Evolutionary conservation across 1,140 invertebrate species (phyloP), one percentile per base, ranked within the genome.

Genomic region (Caenorhabditis briggsae): DNA sequence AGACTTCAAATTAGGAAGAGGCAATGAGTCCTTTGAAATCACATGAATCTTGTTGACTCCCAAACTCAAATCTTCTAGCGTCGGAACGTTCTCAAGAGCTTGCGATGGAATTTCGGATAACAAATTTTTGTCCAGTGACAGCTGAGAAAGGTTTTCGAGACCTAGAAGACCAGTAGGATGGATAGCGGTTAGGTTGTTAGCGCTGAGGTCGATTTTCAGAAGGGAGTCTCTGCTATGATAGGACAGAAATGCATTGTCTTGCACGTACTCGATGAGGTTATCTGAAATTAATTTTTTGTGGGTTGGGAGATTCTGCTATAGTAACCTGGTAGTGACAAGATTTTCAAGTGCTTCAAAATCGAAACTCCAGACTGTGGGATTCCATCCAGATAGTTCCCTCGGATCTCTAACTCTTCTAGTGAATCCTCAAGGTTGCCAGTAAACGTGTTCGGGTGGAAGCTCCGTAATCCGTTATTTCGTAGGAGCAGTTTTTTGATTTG

Each of bases 21-120:
- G 86, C 46, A 90, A 61, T 20, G 88, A 56, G 16, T 85, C 46
- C 5, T 33, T 46, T 55, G 83, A 70, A 46, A 90, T 70, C 20
- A 25, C 33, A 25, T 83, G 20, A 59, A 90, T 86, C 48, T 84
- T 74, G 74, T 90, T 90, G 14, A 89, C 89, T 55, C 90, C 87
- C 74, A 90, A 53, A 78, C 82, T 87, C 46, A 90, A 83, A 33
- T 90, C 90, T 87, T 90, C 90, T 20, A 90, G 55, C n/a, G 90
- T 90, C 23, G 85, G 83, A 74, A 90, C 55, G n/a, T 87, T 82
- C 23, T 82, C 78, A 11, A 90, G 50, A 25, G 90, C 90, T 87
- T 88, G 87, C 18, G 88, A 82, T 23, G 90, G 90, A 84, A 90
- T 87, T 33, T 61, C 61, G 23, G 53, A 65, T 50, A 90, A 89